Evolutionary conservation across 1,140 invertebrate genomes (phyloP).

Genomic region (Phocides pigmalion): DNA sequence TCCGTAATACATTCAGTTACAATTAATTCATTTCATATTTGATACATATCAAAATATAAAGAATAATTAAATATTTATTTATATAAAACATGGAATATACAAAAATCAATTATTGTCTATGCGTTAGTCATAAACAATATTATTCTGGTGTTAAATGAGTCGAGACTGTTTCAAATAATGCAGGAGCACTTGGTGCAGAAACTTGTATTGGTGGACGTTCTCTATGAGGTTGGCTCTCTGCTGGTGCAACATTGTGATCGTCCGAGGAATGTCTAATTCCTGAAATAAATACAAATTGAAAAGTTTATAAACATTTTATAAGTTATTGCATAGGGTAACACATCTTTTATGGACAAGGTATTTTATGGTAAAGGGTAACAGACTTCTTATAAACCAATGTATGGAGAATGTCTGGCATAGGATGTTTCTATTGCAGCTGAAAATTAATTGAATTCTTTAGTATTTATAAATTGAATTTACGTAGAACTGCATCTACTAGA

Average conservation of each 20-base stretch:
- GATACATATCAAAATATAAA: too few species aligned
- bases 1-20: too few species aligned
- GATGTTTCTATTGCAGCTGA: too few species aligned
- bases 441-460: too few species aligned
- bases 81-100: not conserved
- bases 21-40: too few species aligned
- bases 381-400: too few species aligned
- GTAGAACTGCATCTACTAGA: too few species aligned
- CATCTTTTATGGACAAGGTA: too few species aligned
- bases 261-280: slow-evolving; percentile 91
- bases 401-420: too few species aligned
- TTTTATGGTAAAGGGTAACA: too few species aligned
- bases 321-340: not conserved
- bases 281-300: slow-evolving; percentile 59
- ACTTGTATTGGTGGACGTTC: slow-evolving; percentile 94
- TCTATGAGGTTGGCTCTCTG: slow-evolving; percentile 94
- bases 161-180: slow-evolving; percentile 94
- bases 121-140: not conserved
- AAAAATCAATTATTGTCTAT: not conserved
- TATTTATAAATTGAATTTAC: too few species aligned
- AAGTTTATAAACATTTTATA: not conserved
- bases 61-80: too few species aligned
- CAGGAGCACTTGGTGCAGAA: slow-evolving; percentile 93
- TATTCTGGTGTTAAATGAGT: slow-evolving; percentile 86
- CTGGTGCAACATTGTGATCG: slow-evolving; percentile 89